Conservation (phyloP, 2,797 vertebrate species). For the Chaetophractus vellerosus region DNA sequence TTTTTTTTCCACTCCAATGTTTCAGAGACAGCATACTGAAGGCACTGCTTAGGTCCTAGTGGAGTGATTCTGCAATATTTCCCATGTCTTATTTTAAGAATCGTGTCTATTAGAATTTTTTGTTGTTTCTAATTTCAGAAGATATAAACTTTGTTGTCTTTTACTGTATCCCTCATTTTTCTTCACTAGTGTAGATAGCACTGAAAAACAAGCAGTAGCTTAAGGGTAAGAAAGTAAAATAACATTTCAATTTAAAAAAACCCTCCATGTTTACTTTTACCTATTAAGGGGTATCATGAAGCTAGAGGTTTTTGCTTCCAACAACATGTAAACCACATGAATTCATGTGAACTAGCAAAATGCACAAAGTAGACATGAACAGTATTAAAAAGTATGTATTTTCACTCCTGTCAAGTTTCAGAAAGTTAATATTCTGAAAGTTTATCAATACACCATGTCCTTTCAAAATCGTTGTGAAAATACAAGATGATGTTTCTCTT, state of each 20-base stretch:
- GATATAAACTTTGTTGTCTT: conserved; percentile 60
- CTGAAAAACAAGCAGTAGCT: conserved; percentile 48
- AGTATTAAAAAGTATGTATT: conserved; percentile 17
- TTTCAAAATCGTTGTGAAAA: conserved; percentile 29
- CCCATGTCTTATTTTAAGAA: conserved; percentile 59
- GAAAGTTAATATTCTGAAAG: conserved; percentile 57
- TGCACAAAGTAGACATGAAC: background rate
- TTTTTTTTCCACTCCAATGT: background rate
- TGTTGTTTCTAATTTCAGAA: conserved; percentile 60
- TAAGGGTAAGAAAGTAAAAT: conserved; percentile 48
- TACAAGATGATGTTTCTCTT: background rate
- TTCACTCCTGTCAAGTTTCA: conserved; percentile 52
- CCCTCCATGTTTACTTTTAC: background rate
- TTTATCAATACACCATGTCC: conserved; percentile 22
- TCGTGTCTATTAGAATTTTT: conserved; percentile 61
- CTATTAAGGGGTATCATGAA: conserved; percentile 53
- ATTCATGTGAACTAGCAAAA: conserved; percentile 50
- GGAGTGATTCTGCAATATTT: conserved; percentile 74
- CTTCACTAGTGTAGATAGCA: conserved; percentile 36
- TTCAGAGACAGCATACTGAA: conserved; percentile 52
- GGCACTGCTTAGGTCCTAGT: conserved; percentile 58
- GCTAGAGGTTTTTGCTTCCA: conserved; percentile 8
- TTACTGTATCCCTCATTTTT: conserved; percentile 43
- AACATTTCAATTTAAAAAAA: background rate
- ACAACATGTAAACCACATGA: conserved; percentile 35